These are phyloP conservation scores for Limnephilus marmoratus DNA, from an alignment of 2,888 invertebrate species.

Conservation along the genomic window DNA sequence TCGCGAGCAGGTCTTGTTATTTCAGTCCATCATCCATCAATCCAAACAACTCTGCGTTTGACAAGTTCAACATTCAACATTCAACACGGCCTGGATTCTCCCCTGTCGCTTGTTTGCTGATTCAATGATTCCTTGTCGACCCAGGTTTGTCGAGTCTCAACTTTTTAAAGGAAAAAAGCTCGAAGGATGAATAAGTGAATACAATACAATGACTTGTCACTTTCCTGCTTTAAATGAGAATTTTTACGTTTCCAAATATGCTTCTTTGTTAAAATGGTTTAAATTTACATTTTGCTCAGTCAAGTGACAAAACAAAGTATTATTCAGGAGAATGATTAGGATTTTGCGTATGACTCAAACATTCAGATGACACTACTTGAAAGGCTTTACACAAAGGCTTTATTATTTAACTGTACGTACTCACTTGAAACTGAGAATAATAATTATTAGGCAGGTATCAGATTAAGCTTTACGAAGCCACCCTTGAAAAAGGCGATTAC, in stretches of 20 bases:
- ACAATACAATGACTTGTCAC: not conserved
- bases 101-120: not conserved
- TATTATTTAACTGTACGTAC: not conserved
- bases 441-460: not conserved
- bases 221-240: not conserved
- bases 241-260: not conserved
- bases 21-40: constrained; percentile 29
- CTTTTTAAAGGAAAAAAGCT: not conserved
- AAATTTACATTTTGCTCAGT: not conserved
- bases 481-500: not conserved
- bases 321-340: not conserved
- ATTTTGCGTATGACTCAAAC: not conserved
- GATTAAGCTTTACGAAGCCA: not conserved
- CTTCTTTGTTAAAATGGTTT: not conserved
- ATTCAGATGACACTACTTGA: not conserved
- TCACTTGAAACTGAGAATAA: not conserved
- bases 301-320: not conserved
- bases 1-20: not conserved
- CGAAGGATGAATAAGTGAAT: not conserved
- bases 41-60: constrained; percentile 7
- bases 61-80: constrained; percentile 40
- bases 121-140: not conserved
- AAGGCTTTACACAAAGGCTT: not conserved
- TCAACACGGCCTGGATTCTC: not conserved
- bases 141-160: not conserved